Percentiles rank a stretch among this genome's conserved stretches.
Conservation (phyloP, 2,797 vertebrate species). For the Clangula hyemalis region DNA sequence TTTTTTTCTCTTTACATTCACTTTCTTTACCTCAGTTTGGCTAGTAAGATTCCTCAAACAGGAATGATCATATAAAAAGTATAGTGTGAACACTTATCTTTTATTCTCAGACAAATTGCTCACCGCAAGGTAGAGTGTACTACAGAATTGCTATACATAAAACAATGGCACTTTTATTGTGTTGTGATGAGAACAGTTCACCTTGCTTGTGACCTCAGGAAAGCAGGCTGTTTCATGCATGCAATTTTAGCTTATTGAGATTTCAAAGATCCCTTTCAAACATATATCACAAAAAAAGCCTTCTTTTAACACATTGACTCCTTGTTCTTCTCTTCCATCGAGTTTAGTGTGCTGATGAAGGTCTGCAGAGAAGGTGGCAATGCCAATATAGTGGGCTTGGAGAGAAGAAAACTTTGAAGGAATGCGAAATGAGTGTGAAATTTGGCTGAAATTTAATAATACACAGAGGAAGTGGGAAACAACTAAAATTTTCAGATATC, state of each 20-base stretch:
- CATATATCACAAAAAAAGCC: neutral
- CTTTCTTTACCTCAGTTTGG: neutral
- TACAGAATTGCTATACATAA: constrained; percentile 51
- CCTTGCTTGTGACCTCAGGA: constrained; percentile 45
- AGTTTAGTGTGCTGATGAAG: neutral
- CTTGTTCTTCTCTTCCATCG: neutral
- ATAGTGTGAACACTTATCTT: constrained; percentile 27
- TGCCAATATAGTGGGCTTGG: neutral
- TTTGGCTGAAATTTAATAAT: neutral
- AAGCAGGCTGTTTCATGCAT: constrained; percentile 1
- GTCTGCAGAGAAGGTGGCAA: neutral
- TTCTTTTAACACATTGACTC: neutral
- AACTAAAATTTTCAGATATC: neutral
- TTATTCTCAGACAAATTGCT: constrained; percentile 54
- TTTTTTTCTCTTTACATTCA: neutral
- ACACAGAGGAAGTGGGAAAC: neutral
- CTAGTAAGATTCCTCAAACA: constrained; percentile 8
- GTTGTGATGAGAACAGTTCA: constrained; percentile 55
- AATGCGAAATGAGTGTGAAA: neutral
- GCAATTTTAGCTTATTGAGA: constrained; percentile 27
- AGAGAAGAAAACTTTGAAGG: neutral
- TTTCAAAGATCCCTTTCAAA: constrained; percentile 6
- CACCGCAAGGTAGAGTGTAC: constrained; percentile 12
- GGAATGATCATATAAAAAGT: constrained; percentile 16
- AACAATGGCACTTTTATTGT: constrained; percentile 57